Conservation (phyloP, 2,888 invertebrate species). For the Sericinus montela region DNA sequence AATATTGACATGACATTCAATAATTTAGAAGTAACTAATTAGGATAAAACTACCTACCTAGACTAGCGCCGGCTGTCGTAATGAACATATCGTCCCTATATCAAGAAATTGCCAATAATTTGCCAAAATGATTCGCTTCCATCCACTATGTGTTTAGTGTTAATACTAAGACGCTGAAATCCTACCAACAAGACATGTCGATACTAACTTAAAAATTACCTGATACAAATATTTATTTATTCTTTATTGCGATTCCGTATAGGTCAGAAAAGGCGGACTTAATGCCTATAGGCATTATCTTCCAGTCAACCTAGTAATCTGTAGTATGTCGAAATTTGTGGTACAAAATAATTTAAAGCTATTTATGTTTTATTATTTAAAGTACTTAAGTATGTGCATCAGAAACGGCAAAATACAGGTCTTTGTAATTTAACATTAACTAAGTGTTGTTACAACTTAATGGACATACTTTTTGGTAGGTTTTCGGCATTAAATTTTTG, state of each 20-base stretch:
- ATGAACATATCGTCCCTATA: constrained; percentile 18
- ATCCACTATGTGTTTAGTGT: constrained; percentile 16
- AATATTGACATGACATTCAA: constrained; percentile 7
- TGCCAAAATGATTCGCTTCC: constrained; percentile 29
- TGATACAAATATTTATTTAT: too few species aligned
- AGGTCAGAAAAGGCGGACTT: too few species aligned
- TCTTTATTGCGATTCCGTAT: too few species aligned
- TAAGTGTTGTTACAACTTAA: not conserved
- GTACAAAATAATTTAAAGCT: too few species aligned
- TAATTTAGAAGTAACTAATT: not conserved
- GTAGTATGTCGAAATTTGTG: too few species aligned
- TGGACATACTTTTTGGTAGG: not conserved
- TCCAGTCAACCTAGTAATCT: too few species aligned
- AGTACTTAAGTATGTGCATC: too few species aligned
- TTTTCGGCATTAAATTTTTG: not conserved
- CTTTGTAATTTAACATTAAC: not conserved
- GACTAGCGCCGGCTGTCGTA: constrained; percentile 9
- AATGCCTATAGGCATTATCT: too few species aligned
- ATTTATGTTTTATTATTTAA: not conserved
- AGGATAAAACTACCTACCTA: constrained; percentile 11
- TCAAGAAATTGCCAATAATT: constrained; percentile 21
- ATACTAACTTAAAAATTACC: too few species aligned
- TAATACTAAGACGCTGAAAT: not conserved
- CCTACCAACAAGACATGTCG: not conserved
- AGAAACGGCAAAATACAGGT: too few species aligned